These are phyloP conservation scores for Rhopalosiphum nymphaeae DNA, from an alignment of 2,888 invertebrate species.

Conservation along the genomic window DNA sequence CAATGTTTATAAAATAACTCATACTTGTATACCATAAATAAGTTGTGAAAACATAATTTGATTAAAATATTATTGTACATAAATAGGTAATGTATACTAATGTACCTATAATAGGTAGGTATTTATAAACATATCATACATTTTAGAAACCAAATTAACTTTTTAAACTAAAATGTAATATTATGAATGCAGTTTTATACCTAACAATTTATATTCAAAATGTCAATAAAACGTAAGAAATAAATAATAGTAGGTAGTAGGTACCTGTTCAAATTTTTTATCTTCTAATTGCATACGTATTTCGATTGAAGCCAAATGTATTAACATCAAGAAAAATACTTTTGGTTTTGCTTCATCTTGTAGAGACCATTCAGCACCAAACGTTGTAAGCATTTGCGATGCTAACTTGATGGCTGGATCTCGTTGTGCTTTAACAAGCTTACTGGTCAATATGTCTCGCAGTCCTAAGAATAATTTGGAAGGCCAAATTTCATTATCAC, in stretches of 20 bases:
- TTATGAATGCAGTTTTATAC: not conserved
- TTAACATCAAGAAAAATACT: constrained; percentile 85
- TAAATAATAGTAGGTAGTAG: not conserved
- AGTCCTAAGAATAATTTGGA: constrained; percentile 85
- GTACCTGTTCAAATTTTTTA: constrained; percentile 72
- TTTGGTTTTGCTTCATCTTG: constrained; percentile 83
- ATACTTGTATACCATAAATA: not conserved
- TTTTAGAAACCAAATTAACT: constrained; percentile 36
- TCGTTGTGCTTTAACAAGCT: constrained; percentile 88
- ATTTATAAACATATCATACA: not conserved
- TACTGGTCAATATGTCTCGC: constrained; percentile 86
- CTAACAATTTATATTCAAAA: not conserved
- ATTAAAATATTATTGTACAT: not conserved
- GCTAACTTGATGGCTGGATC: constrained; percentile 89
- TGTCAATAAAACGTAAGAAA: too few species aligned
- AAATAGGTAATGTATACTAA: not conserved
- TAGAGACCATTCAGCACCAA: constrained; percentile 88
- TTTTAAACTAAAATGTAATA: constrained; percentile 19
- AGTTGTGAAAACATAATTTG: not conserved
- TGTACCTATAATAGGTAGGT: not conserved
- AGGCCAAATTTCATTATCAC: constrained; percentile 84
- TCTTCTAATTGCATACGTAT: constrained; percentile 94
- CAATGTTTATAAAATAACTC: not conserved
- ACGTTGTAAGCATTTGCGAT: constrained; percentile 82
- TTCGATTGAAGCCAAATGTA: constrained; percentile 92